phyloP scores from a whole-genome alignment of 1,140 invertebrate species.

The Adelges cooleyi region DNA sequence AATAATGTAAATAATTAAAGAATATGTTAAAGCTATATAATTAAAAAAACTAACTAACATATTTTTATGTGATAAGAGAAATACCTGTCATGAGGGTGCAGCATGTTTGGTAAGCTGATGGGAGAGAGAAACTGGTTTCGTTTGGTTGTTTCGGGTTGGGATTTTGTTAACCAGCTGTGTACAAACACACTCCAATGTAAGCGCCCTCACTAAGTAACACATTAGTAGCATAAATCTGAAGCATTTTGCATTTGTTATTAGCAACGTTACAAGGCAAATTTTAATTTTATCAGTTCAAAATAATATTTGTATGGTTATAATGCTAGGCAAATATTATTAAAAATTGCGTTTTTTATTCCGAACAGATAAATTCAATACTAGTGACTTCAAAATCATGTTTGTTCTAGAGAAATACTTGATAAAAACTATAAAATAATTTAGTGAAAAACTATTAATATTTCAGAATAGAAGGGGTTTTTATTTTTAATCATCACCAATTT shows the following conservation, averaged over 20 bases:
- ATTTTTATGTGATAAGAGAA: neutral
- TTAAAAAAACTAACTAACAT: too few species aligned
- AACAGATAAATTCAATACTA: too few species aligned
- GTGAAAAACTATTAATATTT: too few species aligned
- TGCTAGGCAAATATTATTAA: neutral
- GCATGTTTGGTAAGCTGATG: slow-evolving; percentile 24
- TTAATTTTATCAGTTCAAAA: neutral
- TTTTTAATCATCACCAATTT: too few species aligned
- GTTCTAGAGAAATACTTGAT: too few species aligned
- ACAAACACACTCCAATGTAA: slow-evolving; percentile 28
- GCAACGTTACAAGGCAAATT: slow-evolving; percentile 25
- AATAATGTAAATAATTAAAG: neutral
- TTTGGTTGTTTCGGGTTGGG: slow-evolving; percentile 24
- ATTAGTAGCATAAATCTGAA: slow-evolving; percentile 29
- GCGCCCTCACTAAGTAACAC: slow-evolving; percentile 28
- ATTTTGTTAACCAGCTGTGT: slow-evolving; percentile 26
- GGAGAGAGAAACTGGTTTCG: slow-evolving; percentile 24
- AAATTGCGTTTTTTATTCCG: neutral
- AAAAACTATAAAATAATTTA: too few species aligned
- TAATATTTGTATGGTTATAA: neutral
- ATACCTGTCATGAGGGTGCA: slow-evolving; percentile 7
- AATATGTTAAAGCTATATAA: too few species aligned
- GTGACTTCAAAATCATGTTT: too few species aligned
- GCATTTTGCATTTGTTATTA: slow-evolving; percentile 26
- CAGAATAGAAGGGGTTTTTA: too few species aligned